These are phyloP conservation scores for Characodon lateralis DNA, from an alignment of 2,797 vertebrate genomes.

Conservation along the genomic window DNA sequence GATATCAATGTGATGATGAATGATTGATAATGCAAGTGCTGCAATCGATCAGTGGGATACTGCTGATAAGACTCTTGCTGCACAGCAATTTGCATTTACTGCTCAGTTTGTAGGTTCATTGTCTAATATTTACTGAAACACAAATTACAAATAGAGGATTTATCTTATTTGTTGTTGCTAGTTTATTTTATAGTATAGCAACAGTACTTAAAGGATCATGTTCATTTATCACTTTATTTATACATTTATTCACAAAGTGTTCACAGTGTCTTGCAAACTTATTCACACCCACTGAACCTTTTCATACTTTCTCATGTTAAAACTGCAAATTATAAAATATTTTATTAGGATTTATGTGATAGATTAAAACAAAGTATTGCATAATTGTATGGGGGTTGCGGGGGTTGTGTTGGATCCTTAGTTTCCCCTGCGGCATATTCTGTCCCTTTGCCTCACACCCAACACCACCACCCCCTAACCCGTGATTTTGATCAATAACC, in stretches of 20 bases:
- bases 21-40: slow-evolving; percentile 74
- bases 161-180: neutral
- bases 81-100: slow-evolving; percentile 54
- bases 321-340: neutral
- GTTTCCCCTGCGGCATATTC: slow-evolving; percentile 79
- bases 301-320: neutral
- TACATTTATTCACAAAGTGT: neutral
- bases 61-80: slow-evolving; percentile 65
- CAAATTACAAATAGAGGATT: slow-evolving; percentile 33
- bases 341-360: neutral
- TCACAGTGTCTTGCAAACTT: neutral
- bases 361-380: neutral
- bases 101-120: slow-evolving; percentile 33
- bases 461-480: slow-evolving; percentile 35
- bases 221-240: neutral
- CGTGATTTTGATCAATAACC: slow-evolving; percentile 83
- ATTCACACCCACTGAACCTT: neutral
- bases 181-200: neutral
- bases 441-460: slow-evolving; percentile 65
- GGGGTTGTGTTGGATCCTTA: slow-evolving; percentile 78
- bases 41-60: slow-evolving; percentile 70
- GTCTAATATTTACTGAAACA: slow-evolving; percentile 37
- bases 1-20: slow-evolving; percentile 78
- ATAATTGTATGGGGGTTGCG: slow-evolving; percentile 49
- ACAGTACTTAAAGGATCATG: neutral